phyloP scores from a whole-genome alignment of 2,113 vertebrate genomes.

The Stictonetta naevosa region DNA sequence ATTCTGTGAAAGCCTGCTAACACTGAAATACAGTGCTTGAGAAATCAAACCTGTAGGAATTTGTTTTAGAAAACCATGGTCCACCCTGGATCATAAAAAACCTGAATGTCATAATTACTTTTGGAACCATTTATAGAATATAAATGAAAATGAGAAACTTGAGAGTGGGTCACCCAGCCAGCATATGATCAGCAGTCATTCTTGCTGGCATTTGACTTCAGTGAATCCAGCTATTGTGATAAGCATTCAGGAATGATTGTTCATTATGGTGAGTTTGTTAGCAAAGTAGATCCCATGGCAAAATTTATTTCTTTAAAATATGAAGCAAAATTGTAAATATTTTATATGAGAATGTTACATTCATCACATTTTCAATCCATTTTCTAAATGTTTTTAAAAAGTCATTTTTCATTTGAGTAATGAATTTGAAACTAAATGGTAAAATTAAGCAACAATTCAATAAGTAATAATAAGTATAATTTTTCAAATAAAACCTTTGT shows the following conservation, averaged over 20 bases:
- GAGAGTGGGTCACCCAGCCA: neutral
- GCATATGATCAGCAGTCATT: neutral
- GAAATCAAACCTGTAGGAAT: neutral
- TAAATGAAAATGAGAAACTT: neutral
- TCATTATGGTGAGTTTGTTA: neutral
- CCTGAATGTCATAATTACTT: neutral
- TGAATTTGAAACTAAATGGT: neutral
- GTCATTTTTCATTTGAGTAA: slow-evolving; percentile 7
- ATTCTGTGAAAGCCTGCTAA: neutral
- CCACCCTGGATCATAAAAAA: neutral
- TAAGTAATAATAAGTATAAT: neutral
- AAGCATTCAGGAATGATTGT: neutral
- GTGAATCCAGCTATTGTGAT: neutral
- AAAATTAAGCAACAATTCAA: neutral
- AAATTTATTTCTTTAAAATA: neutral
- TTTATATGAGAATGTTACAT: neutral
- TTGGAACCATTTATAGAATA: neutral
- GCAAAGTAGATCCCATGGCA: neutral
- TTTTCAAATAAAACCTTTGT: neutral
- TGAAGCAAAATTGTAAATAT: neutral
- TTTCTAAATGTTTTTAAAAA: slow-evolving; percentile 35
- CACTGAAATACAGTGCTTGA: neutral
- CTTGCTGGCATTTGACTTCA: neutral
- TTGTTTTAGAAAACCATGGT: neutral
- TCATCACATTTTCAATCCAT: neutral